Evolutionary conservation across 2,888 invertebrate species (phyloP), one percentile per base, ranked within the genome.

Genomic region (Orthosia gracilis): DNA sequence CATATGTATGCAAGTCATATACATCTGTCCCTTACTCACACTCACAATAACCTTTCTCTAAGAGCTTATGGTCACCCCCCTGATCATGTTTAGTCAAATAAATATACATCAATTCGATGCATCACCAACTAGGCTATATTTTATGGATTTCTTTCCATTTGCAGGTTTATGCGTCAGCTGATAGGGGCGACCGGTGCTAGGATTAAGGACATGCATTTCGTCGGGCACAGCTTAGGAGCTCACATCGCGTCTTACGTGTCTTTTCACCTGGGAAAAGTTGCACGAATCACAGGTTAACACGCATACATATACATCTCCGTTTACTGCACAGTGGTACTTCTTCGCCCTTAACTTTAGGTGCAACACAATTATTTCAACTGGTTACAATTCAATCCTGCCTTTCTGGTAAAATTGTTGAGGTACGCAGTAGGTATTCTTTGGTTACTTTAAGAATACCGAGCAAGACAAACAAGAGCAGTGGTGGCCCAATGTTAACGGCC

Each of bases 211-310:
- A 94, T 97, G 79, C 97, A 97, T 87, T 95, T 97, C 74, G 92
- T 97, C 0, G 97, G 97, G 0, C 97, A 97, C 89, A 97, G 97
- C 85, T 92, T 97, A 12, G 97, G 97, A 2, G 97, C 97, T 17
- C 97, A 97, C 73, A 97, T 97, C 67, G 96, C 96, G 26, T 97
- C 97, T 0, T 97, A 96, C 76, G 96, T 96, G 2, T 97, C 97
- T 0, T 94, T 94, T 75, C 95, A 96, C 63, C 84, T 97, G 3
- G 97, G 96, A 11, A 93, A 93, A 77, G 94, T 96, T 15, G 91
- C 93, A 12, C 93, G 97, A 84, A 95, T 97, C 62, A 97, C 97
- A 76, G 97, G 97, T 97, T 79, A 86, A 86, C 76, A 66, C 1
- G 5, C 18, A 18, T 7, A 50, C 4, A 18, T 55, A 18, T 7